A percentile compares a stretch with the other conserved stretches of the same genome.
Evolutionary conservation across 2,888 invertebrate genomes (phyloP).

Genomic region (Chelonus formosanus): DNA sequence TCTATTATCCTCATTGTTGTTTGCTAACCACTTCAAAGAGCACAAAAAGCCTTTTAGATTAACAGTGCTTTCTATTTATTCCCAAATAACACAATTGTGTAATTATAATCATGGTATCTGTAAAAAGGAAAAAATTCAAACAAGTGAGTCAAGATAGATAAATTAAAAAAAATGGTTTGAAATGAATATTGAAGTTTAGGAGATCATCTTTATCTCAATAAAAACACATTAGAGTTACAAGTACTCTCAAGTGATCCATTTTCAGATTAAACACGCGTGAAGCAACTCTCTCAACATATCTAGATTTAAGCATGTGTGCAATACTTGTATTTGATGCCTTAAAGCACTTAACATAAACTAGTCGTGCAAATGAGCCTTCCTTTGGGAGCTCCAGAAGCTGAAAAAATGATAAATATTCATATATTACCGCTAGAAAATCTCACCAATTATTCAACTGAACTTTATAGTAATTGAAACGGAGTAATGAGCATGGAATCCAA

Average conservation of each 20-base stretch:
- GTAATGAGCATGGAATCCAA: conserved; percentile 13
- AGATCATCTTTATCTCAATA: conserved; percentile 17
- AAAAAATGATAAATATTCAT: too few relatives aligned
- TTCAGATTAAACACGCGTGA: conserved; percentile 64
- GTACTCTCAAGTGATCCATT: conserved; percentile 61
- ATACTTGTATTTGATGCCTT: too few relatives aligned
- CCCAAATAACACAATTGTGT: too few relatives aligned
- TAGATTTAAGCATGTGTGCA: conserved; percentile 34
- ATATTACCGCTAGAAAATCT: not conserved
- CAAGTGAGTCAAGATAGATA: not conserved
- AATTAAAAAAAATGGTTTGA: not conserved
- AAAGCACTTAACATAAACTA: too few relatives aligned
- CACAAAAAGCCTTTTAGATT: too few relatives aligned
- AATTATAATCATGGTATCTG: too few relatives aligned
- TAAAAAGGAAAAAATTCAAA: too few relatives aligned
- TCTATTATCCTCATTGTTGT: too few relatives aligned
- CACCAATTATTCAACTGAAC: not conserved
- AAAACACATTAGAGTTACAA: conserved; percentile 38
- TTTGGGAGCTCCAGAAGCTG: too few relatives aligned
- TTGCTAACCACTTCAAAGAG: too few relatives aligned
- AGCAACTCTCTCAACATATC: conserved; percentile 49
- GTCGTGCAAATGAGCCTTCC: too few relatives aligned
- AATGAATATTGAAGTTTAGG: not conserved
- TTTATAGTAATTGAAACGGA: conserved; percentile 9
- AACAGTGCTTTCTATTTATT: too few relatives aligned